Percentiles rank a stretch among this genome's conserved stretches.
Evolutionary conservation across 2,113 vertebrate species (phyloP).

Genomic region (Tachysurus vachellii): DNA sequence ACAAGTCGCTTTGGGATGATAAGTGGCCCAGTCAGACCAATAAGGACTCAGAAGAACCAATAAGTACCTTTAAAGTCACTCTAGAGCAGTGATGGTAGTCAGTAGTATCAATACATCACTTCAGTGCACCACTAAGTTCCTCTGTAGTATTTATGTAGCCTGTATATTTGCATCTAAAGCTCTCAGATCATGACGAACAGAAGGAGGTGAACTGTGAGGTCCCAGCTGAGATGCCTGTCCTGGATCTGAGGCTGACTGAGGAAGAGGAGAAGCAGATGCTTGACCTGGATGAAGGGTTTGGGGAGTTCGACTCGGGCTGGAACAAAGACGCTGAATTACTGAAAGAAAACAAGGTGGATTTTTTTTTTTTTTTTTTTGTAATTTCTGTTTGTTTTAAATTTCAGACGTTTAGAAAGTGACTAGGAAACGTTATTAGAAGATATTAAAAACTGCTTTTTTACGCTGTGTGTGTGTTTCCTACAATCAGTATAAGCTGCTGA

Average conservation of each 20-base stretch:
- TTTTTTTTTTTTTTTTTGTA: neutral
- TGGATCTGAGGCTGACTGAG: constrained; percentile 45
- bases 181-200: constrained; percentile 43
- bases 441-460: neutral
- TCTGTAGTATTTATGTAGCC: neutral
- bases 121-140: neutral
- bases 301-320: constrained; percentile 47
- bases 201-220: constrained; percentile 30
- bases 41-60: neutral
- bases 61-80: neutral
- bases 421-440: neutral
- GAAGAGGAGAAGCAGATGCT: constrained; percentile 40
- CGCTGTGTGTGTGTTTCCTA: neutral
- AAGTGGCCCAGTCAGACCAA: too few species aligned
- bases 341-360: constrained; percentile 68
- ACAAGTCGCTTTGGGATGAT: too few species aligned
- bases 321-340: constrained; percentile 56
- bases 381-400: neutral
- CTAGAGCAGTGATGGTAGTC: too few species aligned
- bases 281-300: constrained; percentile 62
- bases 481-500: constrained; percentile 77
- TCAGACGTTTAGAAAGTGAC: neutral
- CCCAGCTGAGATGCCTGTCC: constrained; percentile 38
- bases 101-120: neutral
- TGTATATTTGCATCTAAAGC: neutral